phyloP scores from a whole-genome alignment of 2,797 vertebrate genomes.

The Anniella stebbinsi region DNA sequence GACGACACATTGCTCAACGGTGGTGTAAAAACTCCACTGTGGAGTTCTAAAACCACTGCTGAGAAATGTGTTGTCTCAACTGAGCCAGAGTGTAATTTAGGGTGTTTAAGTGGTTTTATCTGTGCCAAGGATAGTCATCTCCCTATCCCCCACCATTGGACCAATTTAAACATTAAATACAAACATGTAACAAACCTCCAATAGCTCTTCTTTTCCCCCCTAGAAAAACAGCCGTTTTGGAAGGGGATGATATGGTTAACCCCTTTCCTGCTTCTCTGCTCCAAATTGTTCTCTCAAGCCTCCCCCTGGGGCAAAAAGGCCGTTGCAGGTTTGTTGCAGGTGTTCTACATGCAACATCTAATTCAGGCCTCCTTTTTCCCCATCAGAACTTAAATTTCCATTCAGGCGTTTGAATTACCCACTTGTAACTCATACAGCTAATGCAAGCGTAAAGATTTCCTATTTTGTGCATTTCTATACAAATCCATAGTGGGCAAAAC shows the following conservation, averaged over 20 bases:
- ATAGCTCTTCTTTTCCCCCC: not conserved
- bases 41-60: too few species aligned
- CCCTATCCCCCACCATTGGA: too few species aligned
- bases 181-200: not conserved
- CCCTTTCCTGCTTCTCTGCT: not conserved
- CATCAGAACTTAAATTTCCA: not conserved
- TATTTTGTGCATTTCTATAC: not conserved
- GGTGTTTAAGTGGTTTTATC: not conserved
- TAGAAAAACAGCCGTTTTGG: not conserved
- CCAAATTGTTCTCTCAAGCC: not conserved
- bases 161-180: not conserved
- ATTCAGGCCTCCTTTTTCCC: not conserved
- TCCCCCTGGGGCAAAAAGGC: too few species aligned
- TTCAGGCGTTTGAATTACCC: not conserved
- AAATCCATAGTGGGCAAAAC: not conserved
- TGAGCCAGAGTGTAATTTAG: not conserved
- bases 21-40: too few species aligned
- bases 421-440: not conserved
- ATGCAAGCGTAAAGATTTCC: not conserved
- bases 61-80: too few species aligned
- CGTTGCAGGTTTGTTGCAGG: too few species aligned
- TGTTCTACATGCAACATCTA: not conserved
- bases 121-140: not conserved
- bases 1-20: too few species aligned
- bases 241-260: too few species aligned